A percentile compares a stretch with the other conserved stretches of the same genome.
Conservation (phyloP, 2,888 invertebrate genomes). For the Abscondita cerata region DNA sequence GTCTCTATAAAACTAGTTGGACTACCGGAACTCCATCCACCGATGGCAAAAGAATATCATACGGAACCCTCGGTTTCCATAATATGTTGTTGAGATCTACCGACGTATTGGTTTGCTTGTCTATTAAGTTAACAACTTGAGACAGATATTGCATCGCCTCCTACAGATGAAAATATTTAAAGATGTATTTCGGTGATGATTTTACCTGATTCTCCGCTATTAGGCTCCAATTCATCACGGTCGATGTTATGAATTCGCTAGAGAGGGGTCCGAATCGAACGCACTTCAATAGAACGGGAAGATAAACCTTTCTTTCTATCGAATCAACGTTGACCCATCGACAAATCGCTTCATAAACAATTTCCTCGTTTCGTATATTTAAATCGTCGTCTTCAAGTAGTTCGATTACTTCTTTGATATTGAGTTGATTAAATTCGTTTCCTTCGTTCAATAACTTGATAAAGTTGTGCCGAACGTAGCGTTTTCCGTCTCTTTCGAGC, state of each 20-base stretch:
- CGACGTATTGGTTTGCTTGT: constrained; percentile 29
- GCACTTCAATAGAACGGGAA: constrained; percentile 69
- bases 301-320: constrained; percentile 61
- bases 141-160: constrained; percentile 49
- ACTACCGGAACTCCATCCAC: constrained; percentile 86
- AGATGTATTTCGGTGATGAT: neutral
- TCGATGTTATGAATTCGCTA: constrained; percentile 41
- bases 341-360: constrained; percentile 76
- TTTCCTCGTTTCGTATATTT: constrained; percentile 75
- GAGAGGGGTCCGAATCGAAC: constrained; percentile 71
- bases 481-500: constrained; percentile 66
- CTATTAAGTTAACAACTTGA: constrained; percentile 37
- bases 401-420: constrained; percentile 67
- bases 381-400: constrained; percentile 74
- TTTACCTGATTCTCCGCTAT: constrained; percentile 39
- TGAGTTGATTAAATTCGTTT: constrained; percentile 68
- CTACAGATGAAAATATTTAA: constrained; percentile 28
- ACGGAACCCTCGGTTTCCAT: constrained; percentile 75
- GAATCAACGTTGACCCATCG: constrained; percentile 72
- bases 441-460: constrained; percentile 67
- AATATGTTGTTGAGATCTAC: constrained; percentile 59
- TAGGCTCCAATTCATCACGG: constrained; percentile 40
- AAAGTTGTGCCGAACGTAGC: constrained; percentile 52
- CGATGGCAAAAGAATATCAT: constrained; percentile 81
- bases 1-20: constrained; percentile 82